Evolutionary conservation across 1,140 invertebrate genomes (phyloP).

Genomic region (Aphis craccivora): DNA sequence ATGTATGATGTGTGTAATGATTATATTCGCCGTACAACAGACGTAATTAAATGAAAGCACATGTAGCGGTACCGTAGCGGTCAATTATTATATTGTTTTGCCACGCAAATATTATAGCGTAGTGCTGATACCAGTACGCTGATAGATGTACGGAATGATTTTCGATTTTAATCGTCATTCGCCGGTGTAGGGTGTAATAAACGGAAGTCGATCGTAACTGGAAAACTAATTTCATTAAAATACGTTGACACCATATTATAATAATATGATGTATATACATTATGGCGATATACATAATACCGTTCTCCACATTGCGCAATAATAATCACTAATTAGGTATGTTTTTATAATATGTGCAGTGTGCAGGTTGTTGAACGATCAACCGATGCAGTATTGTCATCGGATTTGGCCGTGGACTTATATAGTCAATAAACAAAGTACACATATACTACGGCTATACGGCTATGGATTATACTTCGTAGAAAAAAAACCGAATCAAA

Average conservation of each 20-base stretch:
- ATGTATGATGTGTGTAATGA: neutral
- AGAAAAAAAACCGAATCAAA: neutral
- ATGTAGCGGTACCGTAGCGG: neutral
- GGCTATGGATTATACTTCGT: neutral
- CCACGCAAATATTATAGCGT: neutral
- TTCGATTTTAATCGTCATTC: neutral
- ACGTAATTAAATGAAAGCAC: conserved; percentile 10
- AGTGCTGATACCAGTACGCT: neutral
- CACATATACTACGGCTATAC: no score
- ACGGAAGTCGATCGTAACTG: neutral
- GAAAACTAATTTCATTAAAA: neutral
- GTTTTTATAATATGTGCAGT: no score
- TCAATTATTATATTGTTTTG: neutral
- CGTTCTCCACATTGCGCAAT: neutral
- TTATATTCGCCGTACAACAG: neutral
- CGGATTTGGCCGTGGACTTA: no score
- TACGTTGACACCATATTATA: neutral
- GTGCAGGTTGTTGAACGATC: no score
- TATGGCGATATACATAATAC: neutral
- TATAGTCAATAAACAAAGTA: no score
- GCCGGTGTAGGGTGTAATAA: neutral
- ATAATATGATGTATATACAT: neutral
- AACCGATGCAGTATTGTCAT: no score
- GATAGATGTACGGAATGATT: neutral
- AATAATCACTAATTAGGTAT: no score